Evolutionary conservation across 2,797 vertebrate genomes (phyloP).

Genomic region (Fratercula arctica): DNA sequence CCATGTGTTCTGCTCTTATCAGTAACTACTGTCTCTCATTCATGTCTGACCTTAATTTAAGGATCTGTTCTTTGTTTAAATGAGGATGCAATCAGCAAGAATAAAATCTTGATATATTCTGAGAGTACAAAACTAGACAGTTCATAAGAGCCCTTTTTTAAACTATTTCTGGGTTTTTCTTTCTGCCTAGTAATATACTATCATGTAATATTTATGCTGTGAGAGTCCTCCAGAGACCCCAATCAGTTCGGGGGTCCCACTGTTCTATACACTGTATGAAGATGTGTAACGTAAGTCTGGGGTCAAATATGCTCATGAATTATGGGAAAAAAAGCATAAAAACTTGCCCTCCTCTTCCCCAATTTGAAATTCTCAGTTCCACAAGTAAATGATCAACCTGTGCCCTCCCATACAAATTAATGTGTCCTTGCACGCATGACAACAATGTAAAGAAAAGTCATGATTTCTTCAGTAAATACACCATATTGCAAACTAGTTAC

Average conservation of each 20-base stretch:
- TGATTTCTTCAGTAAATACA: background rate
- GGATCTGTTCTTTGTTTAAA: background rate
- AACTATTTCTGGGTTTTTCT: background rate
- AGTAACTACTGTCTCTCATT: background rate
- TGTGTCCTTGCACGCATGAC: background rate
- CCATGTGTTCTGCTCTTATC: background rate
- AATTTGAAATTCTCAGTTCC: background rate
- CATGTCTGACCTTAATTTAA: background rate
- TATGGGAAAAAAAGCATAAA: background rate
- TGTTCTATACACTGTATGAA: background rate
- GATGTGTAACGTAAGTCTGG: background rate
- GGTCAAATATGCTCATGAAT: background rate
- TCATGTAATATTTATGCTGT: constrained; percentile 1
- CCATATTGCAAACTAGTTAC: background rate
- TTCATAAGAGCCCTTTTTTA: background rate
- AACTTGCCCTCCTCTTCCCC: background rate
- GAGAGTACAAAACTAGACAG: background rate
- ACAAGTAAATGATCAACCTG: background rate
- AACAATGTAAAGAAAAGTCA: background rate
- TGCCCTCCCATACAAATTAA: background rate
- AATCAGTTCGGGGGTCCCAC: background rate
- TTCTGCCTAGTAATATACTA: background rate
- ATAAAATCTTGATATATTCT: background rate
- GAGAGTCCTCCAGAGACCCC: background rate
- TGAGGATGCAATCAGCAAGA: background rate